Base-by-base conservation (phyloP, 2,113 vertebrate genomes). In the Oreochromis niloticus region DNA sequence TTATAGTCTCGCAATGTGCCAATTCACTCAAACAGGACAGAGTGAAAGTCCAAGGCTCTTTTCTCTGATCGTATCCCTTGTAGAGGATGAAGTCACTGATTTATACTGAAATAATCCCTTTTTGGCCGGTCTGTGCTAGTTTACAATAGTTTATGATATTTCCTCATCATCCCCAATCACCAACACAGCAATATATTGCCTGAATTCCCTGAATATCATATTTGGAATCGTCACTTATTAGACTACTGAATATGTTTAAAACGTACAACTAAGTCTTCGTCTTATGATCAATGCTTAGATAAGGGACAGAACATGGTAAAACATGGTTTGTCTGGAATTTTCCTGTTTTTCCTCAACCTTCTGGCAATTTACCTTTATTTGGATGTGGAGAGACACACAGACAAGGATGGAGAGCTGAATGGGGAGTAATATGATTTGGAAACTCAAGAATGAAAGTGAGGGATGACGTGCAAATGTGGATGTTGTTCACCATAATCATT, bases 51-150 rank as follows among this genome's bases (percentile, higher is more conserved):
- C 71, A 79, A 87, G 82, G 66, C 85, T 86, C 68, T 85, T 78
- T 75, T 24, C 48, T 80, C 52, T 85, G 85, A 91, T 82, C 71
- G 61, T 81, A 91, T 88, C 56, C 86, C 56, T 86, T 55, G 84
- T 87, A 46, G 39, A 90, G 75, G 82, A 94, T 94, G 83, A 94
- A 83, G 89, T 94, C 90, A 93, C 73, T 4, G 54, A 89, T 87
- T 91, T 63, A 80, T 80, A 90, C 73, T 92, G 73, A 13, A 7
- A 80, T 66, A 41, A 57, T 30, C 39, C 34, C 27, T 83, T 39
- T 63, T 36, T 61, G 52, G 56, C 27, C 50, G 8, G 9, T 63
- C 19, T 30, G 12, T 2, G 22, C 19, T 54, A 4, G 19, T 85
- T 84, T 59, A 84, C 82, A 55, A 59, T 16, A 17, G 55, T 59